Conservation (phyloP, 1,140 invertebrate species). For the Drosophila erecta region DNA sequence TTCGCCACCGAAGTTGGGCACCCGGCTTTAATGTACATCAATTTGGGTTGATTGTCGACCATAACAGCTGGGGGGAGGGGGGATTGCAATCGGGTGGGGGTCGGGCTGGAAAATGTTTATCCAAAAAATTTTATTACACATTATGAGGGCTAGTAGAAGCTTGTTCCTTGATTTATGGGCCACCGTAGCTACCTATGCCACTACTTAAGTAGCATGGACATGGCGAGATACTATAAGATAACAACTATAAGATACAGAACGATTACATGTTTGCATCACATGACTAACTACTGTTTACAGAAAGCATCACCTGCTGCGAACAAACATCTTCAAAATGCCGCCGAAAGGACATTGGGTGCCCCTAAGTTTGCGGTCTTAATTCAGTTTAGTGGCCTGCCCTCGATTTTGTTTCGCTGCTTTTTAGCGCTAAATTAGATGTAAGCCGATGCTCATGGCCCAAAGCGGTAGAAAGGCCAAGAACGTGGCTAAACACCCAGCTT, state of each 20-base stretch:
- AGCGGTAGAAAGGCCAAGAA: slow-evolving; percentile 10
- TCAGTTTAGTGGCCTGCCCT: slow-evolving; percentile 57
- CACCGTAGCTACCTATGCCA: not conserved
- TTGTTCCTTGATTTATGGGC: slow-evolving; percentile 1
- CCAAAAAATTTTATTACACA: slow-evolving; percentile 20
- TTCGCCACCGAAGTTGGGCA: slow-evolving; percentile 5
- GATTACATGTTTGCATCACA: too few species aligned
- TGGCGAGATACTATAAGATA: not conserved
- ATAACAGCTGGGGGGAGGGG: slow-evolving; percentile 2
- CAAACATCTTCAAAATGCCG: slow-evolving; percentile 3
- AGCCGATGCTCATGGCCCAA: slow-evolving; percentile 22
- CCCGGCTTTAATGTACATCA: slow-evolving; percentile 42
- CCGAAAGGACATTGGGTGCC: slow-evolving; percentile 40
- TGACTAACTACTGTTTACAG: too few species aligned
- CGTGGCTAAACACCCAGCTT: slow-evolving; percentile 18
- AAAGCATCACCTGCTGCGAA: too few species aligned
- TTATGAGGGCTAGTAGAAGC: not conserved
- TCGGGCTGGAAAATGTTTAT: slow-evolving; percentile 13
- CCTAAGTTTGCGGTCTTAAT: slow-evolving; percentile 73
- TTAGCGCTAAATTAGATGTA: slow-evolving; percentile 48
- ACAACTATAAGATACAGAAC: not conserved
- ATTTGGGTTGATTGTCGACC: slow-evolving; percentile 37
- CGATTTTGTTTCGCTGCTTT: slow-evolving; percentile 45
- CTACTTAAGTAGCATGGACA: not conserved
- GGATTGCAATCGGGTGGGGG: slow-evolving; percentile 10